Base-by-base conservation (phyloP, 2,888 invertebrate genomes). In the Ametastegia equiseti region DNA sequence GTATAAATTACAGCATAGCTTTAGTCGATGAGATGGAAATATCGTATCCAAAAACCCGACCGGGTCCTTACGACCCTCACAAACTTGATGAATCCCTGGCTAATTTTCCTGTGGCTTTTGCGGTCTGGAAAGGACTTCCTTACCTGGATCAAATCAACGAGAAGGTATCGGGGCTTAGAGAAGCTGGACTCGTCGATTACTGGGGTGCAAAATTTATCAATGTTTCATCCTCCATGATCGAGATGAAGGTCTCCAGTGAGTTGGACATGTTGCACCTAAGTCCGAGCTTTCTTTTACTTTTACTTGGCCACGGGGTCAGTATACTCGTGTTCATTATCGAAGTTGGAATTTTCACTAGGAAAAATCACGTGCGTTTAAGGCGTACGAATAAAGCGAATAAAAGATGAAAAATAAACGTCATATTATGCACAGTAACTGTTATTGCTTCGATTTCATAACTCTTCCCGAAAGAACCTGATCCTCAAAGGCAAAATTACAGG, bases 91-190 rank as follows among this genome's bases (percentile, higher is more conserved):
- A 89, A 11, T 81, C 83, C 0, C 67, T 89, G 5, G 86, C 87
- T 6, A 87, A 81, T 47, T 88, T 83, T 82, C 90, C 90, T 0
- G 19, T 91, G 5, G 86, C 88, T 3, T 83, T 90, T 2, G 88
- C 88, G 0, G 84, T 87, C 0, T 87, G 89, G 86, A 82, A 82
- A 13, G 90, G 89, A 2, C 84, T 89, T 36, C 89, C 90, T 0
- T 87, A 86, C 75, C 77, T 89, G 27, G 54, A 63, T 0, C 65
- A 80, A 7, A 81, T 90, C 23, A 85, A 91, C 78, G 11, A 13
- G 1, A 84, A 81, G 27, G 87, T 91, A 0, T 83, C 81, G 5
- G 1, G 63, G 0, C 63, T 87, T 0, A 83, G 85, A 2, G 86
- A 89, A 73, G 67, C 57, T 19, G 91, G 91, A 3, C 80, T 90